Percentiles rank a stretch among this genome's conserved stretches.
These are phyloP conservation scores for Montipora capricornis DNA, from an alignment of 64 coral and sea anemone genomes.

Conservation along the genomic window DNA sequence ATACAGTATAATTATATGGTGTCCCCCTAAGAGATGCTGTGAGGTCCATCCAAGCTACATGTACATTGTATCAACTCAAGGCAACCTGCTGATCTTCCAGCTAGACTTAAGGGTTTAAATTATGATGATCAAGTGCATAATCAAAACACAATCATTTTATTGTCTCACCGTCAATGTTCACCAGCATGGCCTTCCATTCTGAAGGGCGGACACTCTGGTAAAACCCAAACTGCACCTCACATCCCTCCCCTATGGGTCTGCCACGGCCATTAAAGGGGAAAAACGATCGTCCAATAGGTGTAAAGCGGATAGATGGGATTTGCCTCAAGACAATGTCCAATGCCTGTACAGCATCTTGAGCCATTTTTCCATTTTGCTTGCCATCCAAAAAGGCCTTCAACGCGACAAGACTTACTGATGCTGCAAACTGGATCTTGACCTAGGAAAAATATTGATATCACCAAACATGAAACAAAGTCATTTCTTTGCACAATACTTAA, in stretches of 20 bases:
- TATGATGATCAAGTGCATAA: background rate
- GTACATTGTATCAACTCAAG: no score
- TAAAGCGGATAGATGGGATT: conserved; percentile 63
- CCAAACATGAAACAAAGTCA: background rate
- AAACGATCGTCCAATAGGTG: conserved; percentile 80
- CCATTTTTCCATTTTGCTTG: background rate
- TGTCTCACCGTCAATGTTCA: conserved; percentile 95
- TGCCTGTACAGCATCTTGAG: conserved; percentile 70
- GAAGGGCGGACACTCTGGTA: conserved; percentile 89
- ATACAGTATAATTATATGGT: no score
- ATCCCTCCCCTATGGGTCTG: conserved; percentile 75
- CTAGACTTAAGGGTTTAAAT: background rate
- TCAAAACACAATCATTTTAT: background rate
- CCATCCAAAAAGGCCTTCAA: conserved; percentile 73
- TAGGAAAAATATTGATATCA: background rate
- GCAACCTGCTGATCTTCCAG: no score
- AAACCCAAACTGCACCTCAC: conserved; percentile 88
- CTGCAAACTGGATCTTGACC: conserved; percentile 92
- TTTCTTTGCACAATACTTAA: no score
- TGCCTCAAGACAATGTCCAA: conserved; percentile 88
- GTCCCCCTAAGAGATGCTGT: no score
- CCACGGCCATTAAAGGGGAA: conserved; percentile 58
- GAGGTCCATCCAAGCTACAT: no score
- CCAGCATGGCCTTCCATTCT: conserved; percentile 89
- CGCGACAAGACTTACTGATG: conserved; percentile 56